Base-by-base conservation (phyloP, 2,888 invertebrate species). In the Callimorpha dominula region DNA sequence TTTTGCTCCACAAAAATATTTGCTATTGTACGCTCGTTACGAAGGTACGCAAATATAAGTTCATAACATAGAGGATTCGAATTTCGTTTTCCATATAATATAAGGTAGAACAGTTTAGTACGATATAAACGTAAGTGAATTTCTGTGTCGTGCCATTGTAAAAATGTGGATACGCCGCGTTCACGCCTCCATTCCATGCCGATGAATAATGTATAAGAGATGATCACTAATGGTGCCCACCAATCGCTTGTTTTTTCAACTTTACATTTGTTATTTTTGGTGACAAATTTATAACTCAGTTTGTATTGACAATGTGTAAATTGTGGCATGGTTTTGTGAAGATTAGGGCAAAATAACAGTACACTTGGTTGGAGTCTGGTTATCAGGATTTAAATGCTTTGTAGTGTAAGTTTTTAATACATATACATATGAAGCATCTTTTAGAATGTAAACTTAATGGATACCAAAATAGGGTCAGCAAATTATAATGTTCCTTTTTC, bases 81-180 rank as follows among this genome's bases (percentile, higher is more conserved):
- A 76, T 70, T 63, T 57, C 40, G 15, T 70, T 82, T 66, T 66
- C 68, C 52, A 75, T 68, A 75, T 76, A 76, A 78, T 78, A 79
- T 76, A 40, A 50, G 63, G 67, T 65, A 71, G 77, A 83, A 81
- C 83, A 83, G 83, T 83, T 81, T 78, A 80, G 78, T 77, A 71
- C 72, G 73, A 80, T 81, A 86, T 85, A 86, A 88, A 87, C 80
- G 78, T 86, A 87, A 89, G 88, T 87, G 86, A 86, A 87, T 85
- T 88, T 85, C 84, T 85, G 80, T 89, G 89, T 89, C 82, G 74
- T 80, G 75, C 74, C 77, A 81, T 87, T 87, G 87, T 86, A 86
- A 84, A 87, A 88, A 86, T 85, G 83, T 78, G 79, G 76, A 81
- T 80, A 76, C 71, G 69, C 76, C 71, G 72, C 76, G 73, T 78